phyloP scores from a whole-genome alignment of 2,888 invertebrate genomes.

The Spisula solida region DNA sequence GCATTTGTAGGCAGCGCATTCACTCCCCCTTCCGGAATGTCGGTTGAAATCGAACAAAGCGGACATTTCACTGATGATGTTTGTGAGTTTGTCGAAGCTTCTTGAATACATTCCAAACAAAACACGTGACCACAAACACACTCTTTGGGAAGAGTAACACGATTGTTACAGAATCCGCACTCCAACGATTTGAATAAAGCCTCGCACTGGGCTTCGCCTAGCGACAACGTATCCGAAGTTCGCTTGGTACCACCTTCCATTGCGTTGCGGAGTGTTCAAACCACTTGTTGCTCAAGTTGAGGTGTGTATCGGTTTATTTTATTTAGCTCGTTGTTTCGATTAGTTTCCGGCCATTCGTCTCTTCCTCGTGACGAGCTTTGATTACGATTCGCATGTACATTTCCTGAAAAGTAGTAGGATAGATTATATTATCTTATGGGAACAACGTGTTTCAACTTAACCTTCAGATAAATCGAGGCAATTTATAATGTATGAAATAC shows the following conservation, averaged over 20 bases:
- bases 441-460: neutral
- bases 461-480: neutral
- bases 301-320: neutral
- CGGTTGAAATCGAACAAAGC: slow-evolving; percentile 36
- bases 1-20: slow-evolving; percentile 52
- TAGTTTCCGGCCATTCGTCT: neutral
- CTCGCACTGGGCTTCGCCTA: slow-evolving; percentile 47
- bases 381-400: neutral
- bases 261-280: neutral
- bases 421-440: neutral
- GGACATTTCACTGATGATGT: slow-evolving; percentile 52
- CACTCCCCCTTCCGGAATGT: slow-evolving; percentile 52
- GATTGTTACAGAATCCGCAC: slow-evolving; percentile 57
- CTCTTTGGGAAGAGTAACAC: slow-evolving; percentile 60
- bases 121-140: slow-evolving; percentile 68
- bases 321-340: neutral
- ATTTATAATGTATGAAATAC: neutral
- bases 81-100: slow-evolving; percentile 34
- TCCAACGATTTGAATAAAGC: slow-evolving; percentile 54
- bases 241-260: slow-evolving; percentile 18
- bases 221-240: slow-evolving; percentile 27
- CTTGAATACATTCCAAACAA: slow-evolving; percentile 59
- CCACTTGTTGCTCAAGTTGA: neutral
- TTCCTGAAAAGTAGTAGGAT: neutral
- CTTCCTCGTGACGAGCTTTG: neutral